Base-by-base conservation (phyloP, 2,888 invertebrate genomes). In the Amiota mariae region DNA sequence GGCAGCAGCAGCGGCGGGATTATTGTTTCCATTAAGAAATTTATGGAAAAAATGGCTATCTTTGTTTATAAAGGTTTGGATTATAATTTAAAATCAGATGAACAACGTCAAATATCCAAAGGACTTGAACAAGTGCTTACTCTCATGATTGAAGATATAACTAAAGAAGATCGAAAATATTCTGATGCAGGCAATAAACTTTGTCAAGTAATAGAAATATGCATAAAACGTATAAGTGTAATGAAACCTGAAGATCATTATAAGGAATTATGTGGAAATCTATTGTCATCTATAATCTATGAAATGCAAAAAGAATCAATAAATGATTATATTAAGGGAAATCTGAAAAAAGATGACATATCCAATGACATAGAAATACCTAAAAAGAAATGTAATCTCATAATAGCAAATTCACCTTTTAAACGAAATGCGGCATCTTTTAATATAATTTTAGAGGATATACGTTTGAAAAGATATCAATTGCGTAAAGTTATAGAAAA, bases 51-150 rank as follows among this genome's bases (percentile, higher is more conserved):
- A 46, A 11, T 13, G 4, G 63, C 24, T 13, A 6, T 63, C 4
- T 36, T 63, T 15, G 46, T 63, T 15, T 63, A 63, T 12, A 13
- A 20, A 46, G 46, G n/a, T 46, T 46, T 63, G 46, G 63, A 63
- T 36, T 46, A 63, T 15, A 46, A 63, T 36, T 46, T 63, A 1
- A 24, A 36, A n/a, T 3, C 13, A 9, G 46, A 8, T 36, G 63
- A 36, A 46, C 24, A 36, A 8, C 36, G 63, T 6, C n/a, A 36
- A 20, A 36, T 63, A 4, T 36, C 36, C 8, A 9, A 63, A 18
- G 36, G 18, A 2, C 20, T 61, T 36, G 61, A 59, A 3, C n/a
- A 11, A 13, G 24, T 10, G 10, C 9, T 63, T 4, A 36, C 36
- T 8, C 36, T 36, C 0, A 36, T 63, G 36, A 46, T 63, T 1